A percentile compares a stretch with the other conserved stretches of the same genome.
Evolutionary conservation across 2,113 vertebrate genomes (phyloP).

Genomic region (Greenwoodochromis staneri): DNA sequence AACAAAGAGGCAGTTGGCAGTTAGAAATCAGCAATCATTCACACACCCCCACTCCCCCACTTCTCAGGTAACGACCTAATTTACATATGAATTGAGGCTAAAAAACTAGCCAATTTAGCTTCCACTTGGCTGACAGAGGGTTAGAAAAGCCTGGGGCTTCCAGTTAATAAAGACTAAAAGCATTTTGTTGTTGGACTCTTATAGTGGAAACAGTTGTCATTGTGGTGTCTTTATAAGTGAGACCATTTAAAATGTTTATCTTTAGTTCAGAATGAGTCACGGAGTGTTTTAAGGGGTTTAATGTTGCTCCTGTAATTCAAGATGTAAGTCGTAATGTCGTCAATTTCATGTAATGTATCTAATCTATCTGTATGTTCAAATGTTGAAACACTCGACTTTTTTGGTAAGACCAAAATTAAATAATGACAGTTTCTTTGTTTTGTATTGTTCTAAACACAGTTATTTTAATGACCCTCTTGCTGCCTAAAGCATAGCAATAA

Average conservation of each 20-base stretch:
- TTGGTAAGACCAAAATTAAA: background rate
- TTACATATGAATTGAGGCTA: too few relatives aligned
- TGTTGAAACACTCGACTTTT: background rate
- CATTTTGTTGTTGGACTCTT: background rate
- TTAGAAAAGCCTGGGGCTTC: too few relatives aligned
- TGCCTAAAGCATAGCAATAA: background rate
- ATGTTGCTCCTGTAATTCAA: background rate
- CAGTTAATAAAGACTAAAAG: background rate
- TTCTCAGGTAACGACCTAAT: too few relatives aligned
- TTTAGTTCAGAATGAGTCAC: background rate
- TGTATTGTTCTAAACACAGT: background rate
- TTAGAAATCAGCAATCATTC: too few relatives aligned
- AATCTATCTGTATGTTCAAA: accelerated
- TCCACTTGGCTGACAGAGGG: too few relatives aligned
- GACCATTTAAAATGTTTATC: background rate
- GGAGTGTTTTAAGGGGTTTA: background rate
- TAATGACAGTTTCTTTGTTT: background rate
- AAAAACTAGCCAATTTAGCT: too few relatives aligned
- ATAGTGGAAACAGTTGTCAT: background rate
- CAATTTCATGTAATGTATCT: background rate
- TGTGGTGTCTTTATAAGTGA: background rate
- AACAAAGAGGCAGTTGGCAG: too few relatives aligned
- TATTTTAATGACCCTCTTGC: background rate
- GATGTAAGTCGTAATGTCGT: accelerated
- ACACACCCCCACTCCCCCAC: too few relatives aligned